These are phyloP conservation scores for Drosophila incognita DNA, from an alignment of 2,888 invertebrate genomes.

Conservation along the genomic window DNA sequence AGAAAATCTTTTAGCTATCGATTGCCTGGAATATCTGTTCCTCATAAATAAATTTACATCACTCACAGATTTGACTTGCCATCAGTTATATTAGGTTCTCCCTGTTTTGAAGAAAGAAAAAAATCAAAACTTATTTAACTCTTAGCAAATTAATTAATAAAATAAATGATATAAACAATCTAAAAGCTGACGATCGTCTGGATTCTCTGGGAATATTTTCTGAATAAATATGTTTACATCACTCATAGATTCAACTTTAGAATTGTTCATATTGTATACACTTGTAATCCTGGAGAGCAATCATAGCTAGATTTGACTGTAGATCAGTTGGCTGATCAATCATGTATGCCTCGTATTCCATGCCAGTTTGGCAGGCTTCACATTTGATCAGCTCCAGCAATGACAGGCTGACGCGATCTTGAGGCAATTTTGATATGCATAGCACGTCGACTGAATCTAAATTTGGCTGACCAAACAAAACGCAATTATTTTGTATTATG, in stretches of 20 bases:
- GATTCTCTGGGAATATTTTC: not conserved
- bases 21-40: not conserved
- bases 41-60: not conserved
- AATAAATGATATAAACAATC: not conserved
- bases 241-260: not conserved
- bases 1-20: not conserved
- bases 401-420: constrained; percentile 48
- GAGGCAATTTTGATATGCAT: constrained; percentile 47
- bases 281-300: constrained; percentile 20
- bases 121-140: not conserved
- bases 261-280: constrained; percentile 12
- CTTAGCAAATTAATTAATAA: not conserved
- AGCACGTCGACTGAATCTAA: constrained; percentile 67
- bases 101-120: not conserved
- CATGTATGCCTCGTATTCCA: constrained; percentile 44
- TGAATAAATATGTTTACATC: not conserved
- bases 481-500: constrained; percentile 69
- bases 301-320: constrained; percentile 30
- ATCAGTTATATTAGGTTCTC: not conserved
- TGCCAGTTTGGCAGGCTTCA: constrained; percentile 55
- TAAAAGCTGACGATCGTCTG: not conserved
- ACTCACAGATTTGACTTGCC: not conserved
- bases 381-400: constrained; percentile 24
- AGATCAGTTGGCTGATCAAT: constrained; percentile 50
- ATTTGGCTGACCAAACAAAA: constrained; percentile 70